Conservation (phyloP, 2,888 invertebrate species). For the Euproctis similis region DNA sequence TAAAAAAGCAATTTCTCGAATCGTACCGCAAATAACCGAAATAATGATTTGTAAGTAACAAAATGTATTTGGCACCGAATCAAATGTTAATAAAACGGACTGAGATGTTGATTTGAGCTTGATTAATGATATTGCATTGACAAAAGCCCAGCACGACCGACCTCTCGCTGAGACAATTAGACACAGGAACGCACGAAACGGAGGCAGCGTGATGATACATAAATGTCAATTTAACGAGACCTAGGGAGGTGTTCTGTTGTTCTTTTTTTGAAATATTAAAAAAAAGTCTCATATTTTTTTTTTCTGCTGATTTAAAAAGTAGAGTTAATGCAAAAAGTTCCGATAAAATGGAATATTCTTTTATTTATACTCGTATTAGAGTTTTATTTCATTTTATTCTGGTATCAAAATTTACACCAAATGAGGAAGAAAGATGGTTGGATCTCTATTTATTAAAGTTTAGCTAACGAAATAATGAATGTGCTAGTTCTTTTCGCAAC, state of each 20-base stretch:
- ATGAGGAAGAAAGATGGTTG: too few species aligned
- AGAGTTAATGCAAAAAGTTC: too few species aligned
- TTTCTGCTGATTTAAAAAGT: too few species aligned
- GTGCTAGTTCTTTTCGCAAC: too few species aligned
- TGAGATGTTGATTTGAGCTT: slow-evolving; percentile 48
- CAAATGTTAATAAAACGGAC: slow-evolving; percentile 44
- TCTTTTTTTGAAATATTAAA: too few species aligned
- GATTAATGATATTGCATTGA: slow-evolving; percentile 61
- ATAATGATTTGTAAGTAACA: slow-evolving; percentile 10
- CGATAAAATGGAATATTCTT: too few species aligned
- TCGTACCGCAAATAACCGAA: slow-evolving; percentile 9
- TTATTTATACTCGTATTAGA: too few species aligned
- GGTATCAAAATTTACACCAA: too few species aligned
- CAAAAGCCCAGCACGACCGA: slow-evolving; percentile 57
- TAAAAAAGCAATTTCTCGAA: neutral
- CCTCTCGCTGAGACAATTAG: slow-evolving; percentile 60
- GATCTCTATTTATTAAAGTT: too few species aligned
- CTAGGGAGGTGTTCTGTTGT: slow-evolving; percentile 25
- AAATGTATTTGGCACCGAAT: slow-evolving; percentile 31
- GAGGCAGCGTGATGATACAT: slow-evolving; percentile 31
- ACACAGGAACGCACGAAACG: slow-evolving; percentile 34
- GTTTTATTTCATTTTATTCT: too few species aligned
- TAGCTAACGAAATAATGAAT: too few species aligned
- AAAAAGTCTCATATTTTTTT: too few species aligned
- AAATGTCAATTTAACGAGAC: slow-evolving; percentile 32